Evolutionary conservation across 1,140 invertebrate species (phyloP).

Genomic region (Camponotus pennsylvanicus): DNA sequence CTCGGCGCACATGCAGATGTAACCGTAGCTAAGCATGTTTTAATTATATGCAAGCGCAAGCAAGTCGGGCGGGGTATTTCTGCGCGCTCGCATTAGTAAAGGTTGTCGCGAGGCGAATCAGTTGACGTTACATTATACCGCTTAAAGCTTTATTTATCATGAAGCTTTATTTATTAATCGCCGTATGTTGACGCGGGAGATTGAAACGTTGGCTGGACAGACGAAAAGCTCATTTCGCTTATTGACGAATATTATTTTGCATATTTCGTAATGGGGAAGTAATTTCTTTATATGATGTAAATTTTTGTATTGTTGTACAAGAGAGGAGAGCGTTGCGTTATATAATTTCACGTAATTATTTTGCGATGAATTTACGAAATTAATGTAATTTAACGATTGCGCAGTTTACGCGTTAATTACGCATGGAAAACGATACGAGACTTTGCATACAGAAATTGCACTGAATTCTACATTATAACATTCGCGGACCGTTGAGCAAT

Average conservation of each 20-base stretch:
- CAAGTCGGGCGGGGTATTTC: not conserved
- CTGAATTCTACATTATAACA: constrained; percentile 11
- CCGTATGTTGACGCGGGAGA: not conserved
- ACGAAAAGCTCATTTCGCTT: not conserved
- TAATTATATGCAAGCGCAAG: constrained; percentile 70
- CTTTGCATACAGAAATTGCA: not conserved
- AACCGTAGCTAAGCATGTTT: constrained; percentile 70
- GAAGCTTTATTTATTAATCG: constrained; percentile 58
- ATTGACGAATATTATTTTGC: not conserved
- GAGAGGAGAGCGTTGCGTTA: not conserved
- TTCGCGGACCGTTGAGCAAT: constrained; percentile 25
- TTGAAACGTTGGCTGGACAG: constrained; percentile 3
- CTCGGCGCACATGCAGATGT: constrained; percentile 50
- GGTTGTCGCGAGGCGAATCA: constrained; percentile 22
- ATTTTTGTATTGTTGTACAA: not conserved
- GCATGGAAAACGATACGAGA: not conserved
- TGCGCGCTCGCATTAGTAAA: not conserved
- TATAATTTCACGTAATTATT: not conserved
- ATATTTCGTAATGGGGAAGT: not conserved
- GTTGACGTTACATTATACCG: constrained; percentile 54
- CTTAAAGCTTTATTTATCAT: not conserved
- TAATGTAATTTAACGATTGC: constrained; percentile 13
- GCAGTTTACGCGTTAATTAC: constrained; percentile 37
- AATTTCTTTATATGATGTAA: not conserved
- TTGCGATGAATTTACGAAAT: not conserved